These are phyloP conservation scores for Lepidurus packardi DNA, from an alignment of 1,140 invertebrate species.

Conservation along the genomic window DNA sequence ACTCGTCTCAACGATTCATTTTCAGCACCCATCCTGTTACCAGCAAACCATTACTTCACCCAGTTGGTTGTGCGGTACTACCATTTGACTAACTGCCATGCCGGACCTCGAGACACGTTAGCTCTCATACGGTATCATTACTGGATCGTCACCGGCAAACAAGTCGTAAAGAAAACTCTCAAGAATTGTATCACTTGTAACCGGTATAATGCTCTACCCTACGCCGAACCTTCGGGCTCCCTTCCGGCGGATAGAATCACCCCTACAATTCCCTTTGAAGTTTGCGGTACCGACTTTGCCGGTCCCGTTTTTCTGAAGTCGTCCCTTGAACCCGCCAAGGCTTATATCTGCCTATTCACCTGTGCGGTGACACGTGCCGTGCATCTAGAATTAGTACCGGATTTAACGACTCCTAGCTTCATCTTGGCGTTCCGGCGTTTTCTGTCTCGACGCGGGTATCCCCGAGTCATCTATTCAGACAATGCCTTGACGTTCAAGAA, in stretches of 20 bases:
- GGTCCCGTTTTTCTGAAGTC: constrained; percentile 43
- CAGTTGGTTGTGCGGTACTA: neutral
- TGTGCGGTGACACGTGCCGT: constrained; percentile 38
- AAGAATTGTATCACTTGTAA: neutral
- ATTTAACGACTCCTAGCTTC: constrained; percentile 37
- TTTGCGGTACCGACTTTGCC: constrained; percentile 44
- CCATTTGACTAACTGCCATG: neutral
- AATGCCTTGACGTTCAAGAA: constrained; percentile 44
- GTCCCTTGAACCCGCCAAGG: constrained; percentile 33
- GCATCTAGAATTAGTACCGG: constrained; percentile 38
- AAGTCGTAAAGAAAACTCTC: constrained; percentile 27
- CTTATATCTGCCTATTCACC: constrained; percentile 39
- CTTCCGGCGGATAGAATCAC: constrained; percentile 40
- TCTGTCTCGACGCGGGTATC: constrained; percentile 38
- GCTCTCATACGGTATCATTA: constrained; percentile 10
- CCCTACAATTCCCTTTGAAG: constrained; percentile 41
- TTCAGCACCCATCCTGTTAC: neutral
- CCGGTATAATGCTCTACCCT: neutral
- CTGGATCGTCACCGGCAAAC: constrained; percentile 29
- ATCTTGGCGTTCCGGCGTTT: constrained; percentile 38
- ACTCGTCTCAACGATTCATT: neutral
- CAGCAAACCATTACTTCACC: neutral
- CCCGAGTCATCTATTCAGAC: constrained; percentile 40
- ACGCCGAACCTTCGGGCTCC: neutral
- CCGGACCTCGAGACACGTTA: constrained; percentile 12